phyloP scores from a whole-genome alignment of 2,113 vertebrate species.

The Embiotoca jacksoni region DNA sequence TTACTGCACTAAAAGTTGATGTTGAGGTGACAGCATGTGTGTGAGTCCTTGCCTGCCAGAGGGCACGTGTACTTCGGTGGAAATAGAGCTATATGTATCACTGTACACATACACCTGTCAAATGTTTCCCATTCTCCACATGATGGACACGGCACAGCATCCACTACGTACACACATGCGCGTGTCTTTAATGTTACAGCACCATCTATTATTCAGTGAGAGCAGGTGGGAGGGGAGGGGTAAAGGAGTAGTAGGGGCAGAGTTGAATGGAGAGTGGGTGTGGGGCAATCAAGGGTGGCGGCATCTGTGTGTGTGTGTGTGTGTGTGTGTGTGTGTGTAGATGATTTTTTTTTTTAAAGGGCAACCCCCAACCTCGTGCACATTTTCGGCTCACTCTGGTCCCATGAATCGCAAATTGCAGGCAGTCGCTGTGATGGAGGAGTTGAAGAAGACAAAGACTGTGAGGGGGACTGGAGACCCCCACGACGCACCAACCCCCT shows the following conservation, averaged over 20 bases:
- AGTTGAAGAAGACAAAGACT: slow-evolving; percentile 66
- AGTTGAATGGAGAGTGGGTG: slow-evolving; percentile 58
- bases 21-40: background rate
- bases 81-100: background rate
- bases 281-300: slow-evolving; percentile 39
- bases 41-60: background rate
- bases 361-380: slow-evolving; percentile 50
- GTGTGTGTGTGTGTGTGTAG: slow-evolving; percentile 23
- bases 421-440: slow-evolving; percentile 32
- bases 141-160: slow-evolving; percentile 5
- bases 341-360: slow-evolving; percentile 39
- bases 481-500: slow-evolving; percentile 41
- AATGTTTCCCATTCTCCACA: slow-evolving; percentile 12
- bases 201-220: slow-evolving; percentile 82
- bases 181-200: slow-evolving; percentile 73
- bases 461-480: slow-evolving; percentile 34
- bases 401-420: slow-evolving; percentile 73
- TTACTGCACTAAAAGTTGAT: no score
- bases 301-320: background rate
- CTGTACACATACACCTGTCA: background rate
- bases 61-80: background rate
- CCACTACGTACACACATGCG: background rate
- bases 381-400: slow-evolving; percentile 41
- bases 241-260: slow-evolving; percentile 33
- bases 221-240: slow-evolving; percentile 71